Evolutionary conservation across 2,888 invertebrate species (phyloP).

Genomic region (Amblyjoppa fuscipennis): DNA sequence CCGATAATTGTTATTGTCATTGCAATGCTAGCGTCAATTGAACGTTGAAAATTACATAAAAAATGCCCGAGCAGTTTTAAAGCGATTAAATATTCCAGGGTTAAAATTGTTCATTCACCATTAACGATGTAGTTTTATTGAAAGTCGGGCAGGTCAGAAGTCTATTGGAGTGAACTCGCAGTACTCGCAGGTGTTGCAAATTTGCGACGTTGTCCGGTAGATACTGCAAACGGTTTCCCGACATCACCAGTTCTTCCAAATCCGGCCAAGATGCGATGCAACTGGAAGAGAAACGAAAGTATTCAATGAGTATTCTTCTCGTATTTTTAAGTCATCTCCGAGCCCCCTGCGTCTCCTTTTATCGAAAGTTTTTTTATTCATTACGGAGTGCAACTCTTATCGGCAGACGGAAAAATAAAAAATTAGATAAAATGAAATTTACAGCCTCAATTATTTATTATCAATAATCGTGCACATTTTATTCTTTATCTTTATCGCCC

Average conservation of each 20-base stretch:
- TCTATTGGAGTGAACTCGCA: conserved; percentile 94
- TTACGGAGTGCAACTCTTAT: conserved; percentile 11
- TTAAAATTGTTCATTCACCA: conserved; percentile 84
- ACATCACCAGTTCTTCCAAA: conserved; percentile 93
- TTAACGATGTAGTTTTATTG: conserved; percentile 90
- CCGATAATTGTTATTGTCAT: conserved; percentile 20
- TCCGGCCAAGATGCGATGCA: conserved; percentile 92
- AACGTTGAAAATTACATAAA: not conserved
- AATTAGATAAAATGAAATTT: conserved; percentile 12
- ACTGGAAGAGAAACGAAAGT: conserved; percentile 78
- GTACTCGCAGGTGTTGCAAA: conserved; percentile 90
- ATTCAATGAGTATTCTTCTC: not conserved
- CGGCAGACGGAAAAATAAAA: conserved; percentile 3
- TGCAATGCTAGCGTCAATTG: not conserved
- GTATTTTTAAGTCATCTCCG: not conserved
- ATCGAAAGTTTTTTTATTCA: not conserved
- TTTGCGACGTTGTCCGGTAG: conserved; percentile 92
- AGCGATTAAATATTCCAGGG: not conserved
- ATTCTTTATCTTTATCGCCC: conserved; percentile 23
- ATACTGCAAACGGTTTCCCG: conserved; percentile 92
- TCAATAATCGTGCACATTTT: conserved; percentile 13
- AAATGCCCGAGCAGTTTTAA: not conserved
- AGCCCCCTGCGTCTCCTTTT: not conserved
- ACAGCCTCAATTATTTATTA: conserved; percentile 30
- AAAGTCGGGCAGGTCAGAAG: conserved; percentile 91